Evolutionary conservation across 2,888 invertebrate genomes (phyloP).

Genomic region (Cynaeus angustus): DNA sequence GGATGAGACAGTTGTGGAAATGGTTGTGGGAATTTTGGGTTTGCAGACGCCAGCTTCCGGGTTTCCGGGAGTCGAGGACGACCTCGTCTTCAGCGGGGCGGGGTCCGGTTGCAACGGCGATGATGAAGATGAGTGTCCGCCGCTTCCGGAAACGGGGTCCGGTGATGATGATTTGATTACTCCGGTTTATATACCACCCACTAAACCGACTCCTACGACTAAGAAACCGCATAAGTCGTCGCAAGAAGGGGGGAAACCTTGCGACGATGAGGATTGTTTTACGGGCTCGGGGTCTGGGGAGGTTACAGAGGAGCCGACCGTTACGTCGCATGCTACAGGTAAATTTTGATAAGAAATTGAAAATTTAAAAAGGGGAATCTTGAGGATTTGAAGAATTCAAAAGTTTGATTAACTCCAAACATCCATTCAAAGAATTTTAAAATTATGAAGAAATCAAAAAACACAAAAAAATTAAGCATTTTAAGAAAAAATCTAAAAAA

Average conservation of each 20-base stretch:
- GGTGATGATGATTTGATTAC: slow-evolving; percentile 95
- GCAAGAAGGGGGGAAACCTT: slow-evolving; percentile 62
- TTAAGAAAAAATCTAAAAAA: too few species aligned
- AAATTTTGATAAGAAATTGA: too few species aligned
- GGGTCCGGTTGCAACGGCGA: slow-evolving; percentile 93
- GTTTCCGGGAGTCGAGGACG: slow-evolving; percentile 86
- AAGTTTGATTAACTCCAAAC: too few species aligned
- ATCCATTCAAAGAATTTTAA: too few species aligned
- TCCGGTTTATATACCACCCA: slow-evolving; percentile 91
- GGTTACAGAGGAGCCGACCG: slow-evolving; percentile 78
- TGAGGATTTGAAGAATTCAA: too few species aligned
- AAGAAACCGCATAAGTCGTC: slow-evolving; percentile 64
- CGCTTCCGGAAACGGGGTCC: slow-evolving; percentile 84
- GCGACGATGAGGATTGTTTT: slow-evolving; percentile 90
- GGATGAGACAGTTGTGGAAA: too few species aligned
- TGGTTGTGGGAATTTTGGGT: too few species aligned
- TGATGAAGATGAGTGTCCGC: slow-evolving; percentile 93
- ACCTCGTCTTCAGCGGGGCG: slow-evolving; percentile 93
- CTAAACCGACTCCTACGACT: slow-evolving; percentile 79
- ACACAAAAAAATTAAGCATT: too few species aligned
- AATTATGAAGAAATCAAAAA: too few species aligned
- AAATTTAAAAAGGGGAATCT: too few species aligned
- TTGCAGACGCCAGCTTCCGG: slow-evolving; percentile 88
- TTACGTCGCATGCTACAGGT: slow-evolving; percentile 68
- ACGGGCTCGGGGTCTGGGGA: slow-evolving; percentile 87